Conservation (phyloP, 2,113 vertebrate species). For the Rafetus swinhoei region DNA sequence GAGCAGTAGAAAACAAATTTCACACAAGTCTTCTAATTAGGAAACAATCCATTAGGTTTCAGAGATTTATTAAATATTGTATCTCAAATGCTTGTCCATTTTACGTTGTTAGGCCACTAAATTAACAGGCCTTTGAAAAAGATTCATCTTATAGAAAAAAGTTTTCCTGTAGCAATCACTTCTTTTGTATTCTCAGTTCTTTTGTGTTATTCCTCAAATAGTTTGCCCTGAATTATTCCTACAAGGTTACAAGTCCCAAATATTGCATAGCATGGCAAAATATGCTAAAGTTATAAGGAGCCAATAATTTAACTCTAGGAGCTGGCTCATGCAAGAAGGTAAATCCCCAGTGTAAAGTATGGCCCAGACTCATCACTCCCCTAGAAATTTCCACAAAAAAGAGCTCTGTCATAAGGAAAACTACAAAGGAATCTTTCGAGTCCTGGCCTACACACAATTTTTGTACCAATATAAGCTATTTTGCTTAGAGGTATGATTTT, state of each 20-base stretch:
- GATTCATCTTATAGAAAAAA: conserved; percentile 14
- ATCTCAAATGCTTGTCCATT: conserved; percentile 44
- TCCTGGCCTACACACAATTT: background rate
- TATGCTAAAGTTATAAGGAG: background rate
- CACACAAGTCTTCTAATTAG: conserved; percentile 55
- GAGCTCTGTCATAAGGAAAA: background rate
- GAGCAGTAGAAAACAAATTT: conserved; percentile 53
- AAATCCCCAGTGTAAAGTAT: background rate
- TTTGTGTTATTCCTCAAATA: background rate
- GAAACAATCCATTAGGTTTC: conserved; percentile 42
- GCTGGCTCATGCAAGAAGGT: no score
- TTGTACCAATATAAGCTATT: background rate
- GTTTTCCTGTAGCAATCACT: background rate
- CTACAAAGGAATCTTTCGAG: background rate
- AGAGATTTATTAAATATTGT: conserved; percentile 56
- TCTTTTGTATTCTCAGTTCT: background rate
- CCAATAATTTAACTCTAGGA: background rate
- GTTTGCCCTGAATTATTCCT: background rate
- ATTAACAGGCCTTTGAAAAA: conserved; percentile 41
- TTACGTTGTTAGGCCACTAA: conserved; percentile 25
- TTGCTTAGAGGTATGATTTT: background rate
- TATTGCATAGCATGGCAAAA: conserved; percentile 28
- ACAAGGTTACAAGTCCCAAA: background rate
- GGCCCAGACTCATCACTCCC: conserved; percentile 12
- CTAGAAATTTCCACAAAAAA: background rate